Percentiles rank a stretch among this genome's conserved stretches.
These are phyloP conservation scores for Cyclopterus lumpus DNA, from an alignment of 2,797 vertebrate species.

Conservation along the genomic window DNA sequence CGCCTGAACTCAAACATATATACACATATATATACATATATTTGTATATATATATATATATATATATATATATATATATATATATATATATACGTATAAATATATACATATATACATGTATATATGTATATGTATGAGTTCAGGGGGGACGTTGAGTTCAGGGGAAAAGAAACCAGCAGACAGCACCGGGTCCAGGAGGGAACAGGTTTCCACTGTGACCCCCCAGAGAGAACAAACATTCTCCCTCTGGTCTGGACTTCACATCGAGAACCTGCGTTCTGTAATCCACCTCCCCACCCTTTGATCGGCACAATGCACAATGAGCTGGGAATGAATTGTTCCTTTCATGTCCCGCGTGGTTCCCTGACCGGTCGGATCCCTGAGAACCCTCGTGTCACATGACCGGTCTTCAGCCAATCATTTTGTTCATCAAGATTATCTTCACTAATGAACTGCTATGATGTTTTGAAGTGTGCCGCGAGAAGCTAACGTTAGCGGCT, in stretches of 20 bases:
- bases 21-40: too few species aligned
- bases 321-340: slow-evolving; percentile 64
- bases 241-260: neutral
- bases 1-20: too few species aligned
- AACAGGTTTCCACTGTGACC: neutral
- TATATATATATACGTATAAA: too few species aligned
- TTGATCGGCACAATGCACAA: slow-evolving; percentile 74
- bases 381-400: slow-evolving; percentile 11
- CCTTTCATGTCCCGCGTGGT: slow-evolving; percentile 34
- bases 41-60: too few species aligned
- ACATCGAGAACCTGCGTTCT: slow-evolving; percentile 37
- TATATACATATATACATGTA: too few species aligned
- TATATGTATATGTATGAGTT: too few species aligned
- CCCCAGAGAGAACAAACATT: slow-evolving; percentile 45
- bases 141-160: neutral
- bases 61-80: too few species aligned
- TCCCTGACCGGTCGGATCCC: slow-evolving; percentile 18
- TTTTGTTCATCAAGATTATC: too few species aligned
- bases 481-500: neutral
- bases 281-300: slow-evolving; percentile 61
- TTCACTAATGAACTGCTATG: too few species aligned
- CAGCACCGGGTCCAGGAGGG: slow-evolving; percentile 15
- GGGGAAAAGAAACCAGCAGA: neutral
- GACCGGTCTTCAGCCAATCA: neutral
- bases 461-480: too few species aligned